These are phyloP conservation scores for Brienomyrus longianalis DNA, from an alignment of 2,113 vertebrate genomes.

Conservation along the genomic window DNA sequence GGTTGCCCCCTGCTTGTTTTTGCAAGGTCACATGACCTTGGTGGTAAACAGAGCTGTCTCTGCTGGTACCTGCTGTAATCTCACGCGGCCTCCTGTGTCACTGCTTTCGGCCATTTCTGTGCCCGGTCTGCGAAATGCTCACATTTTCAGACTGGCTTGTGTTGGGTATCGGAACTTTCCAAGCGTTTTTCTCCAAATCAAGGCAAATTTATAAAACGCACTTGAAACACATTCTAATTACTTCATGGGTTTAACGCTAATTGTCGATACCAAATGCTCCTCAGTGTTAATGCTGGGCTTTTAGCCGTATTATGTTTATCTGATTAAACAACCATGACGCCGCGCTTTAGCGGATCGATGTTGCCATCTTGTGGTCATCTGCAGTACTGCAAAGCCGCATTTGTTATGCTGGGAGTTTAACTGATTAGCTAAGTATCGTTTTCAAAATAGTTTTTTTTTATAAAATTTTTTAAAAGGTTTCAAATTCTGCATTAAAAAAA, in stretches of 20 bases:
- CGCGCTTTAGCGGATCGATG: neutral
- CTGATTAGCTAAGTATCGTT: neutral
- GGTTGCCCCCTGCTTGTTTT: neutral
- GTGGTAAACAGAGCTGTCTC: neutral
- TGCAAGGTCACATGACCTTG: slow-evolving; percentile 8
- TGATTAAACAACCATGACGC: neutral
- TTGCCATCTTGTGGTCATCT: slow-evolving; percentile 21
- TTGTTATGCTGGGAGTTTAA: neutral
- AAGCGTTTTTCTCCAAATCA: neutral
- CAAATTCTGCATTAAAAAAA: neutral
- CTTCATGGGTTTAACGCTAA: neutral
- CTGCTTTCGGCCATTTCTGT: neutral
- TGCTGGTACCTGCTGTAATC: neutral
- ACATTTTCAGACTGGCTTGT: neutral
- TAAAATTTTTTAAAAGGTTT: too few relatives aligned
- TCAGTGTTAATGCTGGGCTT: neutral
- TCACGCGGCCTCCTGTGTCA: neutral
- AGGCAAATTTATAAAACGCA: neutral
- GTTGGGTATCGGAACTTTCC: neutral
- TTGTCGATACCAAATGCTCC: neutral
- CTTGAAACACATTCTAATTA: neutral
- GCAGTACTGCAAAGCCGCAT: neutral
- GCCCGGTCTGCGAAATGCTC: neutral
- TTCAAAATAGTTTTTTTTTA: neutral
- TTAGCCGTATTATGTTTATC: neutral